Evolutionary conservation across 2,888 invertebrate species (phyloP).

Genomic region (Sarcophaga carnaria): DNA sequence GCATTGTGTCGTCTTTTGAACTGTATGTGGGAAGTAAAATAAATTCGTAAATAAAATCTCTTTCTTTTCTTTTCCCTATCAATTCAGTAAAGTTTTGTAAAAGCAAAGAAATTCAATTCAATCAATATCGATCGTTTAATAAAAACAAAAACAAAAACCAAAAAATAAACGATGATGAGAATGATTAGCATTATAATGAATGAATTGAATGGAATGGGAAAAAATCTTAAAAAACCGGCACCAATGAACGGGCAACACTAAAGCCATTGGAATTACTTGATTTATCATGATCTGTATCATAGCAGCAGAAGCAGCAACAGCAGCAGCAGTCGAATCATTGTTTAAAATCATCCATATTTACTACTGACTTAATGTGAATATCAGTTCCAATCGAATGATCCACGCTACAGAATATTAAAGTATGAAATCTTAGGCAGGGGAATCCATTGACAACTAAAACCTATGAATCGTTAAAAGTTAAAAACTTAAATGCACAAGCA

Average conservation of each 20-base stretch:
- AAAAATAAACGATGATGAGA: neutral
- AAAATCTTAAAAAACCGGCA: neutral
- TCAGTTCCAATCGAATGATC: neutral
- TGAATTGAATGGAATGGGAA: neutral
- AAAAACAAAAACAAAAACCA: too few relatives aligned
- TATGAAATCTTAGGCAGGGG: neutral
- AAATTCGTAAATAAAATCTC: too few relatives aligned
- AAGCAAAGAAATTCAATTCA: neutral
- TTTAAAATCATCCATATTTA: slow-evolving; percentile 13
- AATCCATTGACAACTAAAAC: neutral
- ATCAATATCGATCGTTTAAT: neutral
- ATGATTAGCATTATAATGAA: slow-evolving; percentile 8
- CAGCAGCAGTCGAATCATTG: neutral
- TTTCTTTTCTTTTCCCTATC: neutral
- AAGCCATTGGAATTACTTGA: neutral
- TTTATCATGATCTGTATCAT: slow-evolving; percentile 20
- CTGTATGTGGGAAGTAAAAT: slow-evolving; percentile 47
- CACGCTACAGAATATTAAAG: slow-evolving; percentile 10
- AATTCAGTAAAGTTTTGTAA: neutral
- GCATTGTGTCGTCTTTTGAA: neutral
- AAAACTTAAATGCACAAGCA: too few relatives aligned
- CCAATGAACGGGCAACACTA: neutral
- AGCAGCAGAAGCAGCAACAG: neutral
- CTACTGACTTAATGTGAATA: neutral
- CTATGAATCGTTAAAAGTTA: too few relatives aligned